Evolutionary conservation across 2,113 vertebrate species (phyloP), one percentile per base, ranked within the genome.

Genomic region (Macrotus californicus): DNA sequence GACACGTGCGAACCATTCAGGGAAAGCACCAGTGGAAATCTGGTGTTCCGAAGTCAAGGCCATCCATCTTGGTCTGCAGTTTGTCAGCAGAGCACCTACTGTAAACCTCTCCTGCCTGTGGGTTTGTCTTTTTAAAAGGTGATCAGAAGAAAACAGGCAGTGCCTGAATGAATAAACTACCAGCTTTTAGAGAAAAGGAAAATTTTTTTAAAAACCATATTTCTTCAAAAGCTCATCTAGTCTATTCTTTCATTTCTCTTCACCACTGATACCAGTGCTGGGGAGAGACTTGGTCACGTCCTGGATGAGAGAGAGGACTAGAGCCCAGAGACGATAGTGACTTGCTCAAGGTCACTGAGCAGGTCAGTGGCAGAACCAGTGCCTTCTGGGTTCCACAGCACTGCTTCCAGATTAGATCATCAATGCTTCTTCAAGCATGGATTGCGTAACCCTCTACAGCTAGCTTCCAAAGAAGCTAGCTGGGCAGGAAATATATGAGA

Each of bases 61-160:
- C 52, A 11, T 93, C 89, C 75, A 66, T 48, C 94, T 92, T 3
- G 36, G 79, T 52, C 94, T 91, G 80, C 41, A 73, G 52, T 54
- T 70, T 84, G 52, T 96, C 94, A 73, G 34, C 31, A 34, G 77
- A 80, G 77, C 39, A 84, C 94, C 34, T n/a, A n/a, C n/a, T n/a
- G 36, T 81, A 66, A 94, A 91, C 89, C 87, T 69, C 76, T 72
- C 59, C 46, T 29, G 59, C 26, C 87, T 41, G 29, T 70, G 36
- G 29, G 29, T 77, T 96, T 88, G 46, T n/a, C 50, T 85, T 93
- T 93, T 91, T 64, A 61, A 96, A 92, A 72, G 79, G 86, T 77
- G 41, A 70, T 59, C 80, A 31, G 87, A 96, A 81, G 64, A 69
- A 93, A 94, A 59, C n/a, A 70, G 34, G 24, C 75, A 87, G 16